Evolutionary conservation across 2,113 vertebrate species (phyloP).

Genomic region (Prunella himalayana): DNA sequence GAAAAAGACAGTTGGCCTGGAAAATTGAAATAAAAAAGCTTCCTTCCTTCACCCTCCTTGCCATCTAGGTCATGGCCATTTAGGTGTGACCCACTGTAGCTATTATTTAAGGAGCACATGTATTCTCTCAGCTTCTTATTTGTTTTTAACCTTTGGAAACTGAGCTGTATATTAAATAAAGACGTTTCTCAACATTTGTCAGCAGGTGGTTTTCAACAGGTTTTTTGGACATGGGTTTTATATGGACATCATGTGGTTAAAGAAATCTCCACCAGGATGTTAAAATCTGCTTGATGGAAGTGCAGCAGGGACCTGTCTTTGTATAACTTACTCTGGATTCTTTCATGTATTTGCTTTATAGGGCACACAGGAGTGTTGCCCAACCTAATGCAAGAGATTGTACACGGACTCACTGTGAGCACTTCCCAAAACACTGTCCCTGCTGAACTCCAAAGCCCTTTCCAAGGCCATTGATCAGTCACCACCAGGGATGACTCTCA

Average conservation of each 20-base stretch:
- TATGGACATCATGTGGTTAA: background rate
- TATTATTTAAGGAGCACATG: background rate
- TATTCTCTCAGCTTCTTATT: background rate
- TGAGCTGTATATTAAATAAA: background rate
- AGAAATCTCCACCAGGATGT: background rate
- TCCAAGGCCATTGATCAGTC: background rate
- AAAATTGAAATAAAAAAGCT: background rate
- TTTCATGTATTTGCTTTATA: background rate
- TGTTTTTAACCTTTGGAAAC: background rate
- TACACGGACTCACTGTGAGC: background rate
- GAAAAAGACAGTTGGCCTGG: background rate
- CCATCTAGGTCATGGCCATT: background rate
- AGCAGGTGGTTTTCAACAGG: background rate
- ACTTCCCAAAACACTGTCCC: background rate
- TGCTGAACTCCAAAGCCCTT: background rate
- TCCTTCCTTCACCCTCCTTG: background rate
- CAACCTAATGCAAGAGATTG: background rate
- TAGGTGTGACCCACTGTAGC: background rate
- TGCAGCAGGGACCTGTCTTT: background rate
- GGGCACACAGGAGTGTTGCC: rapidly evolving
- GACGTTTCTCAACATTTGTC: background rate
- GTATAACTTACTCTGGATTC: background rate
- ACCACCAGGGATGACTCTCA: background rate
- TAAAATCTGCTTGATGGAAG: background rate
- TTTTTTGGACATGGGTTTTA: background rate